Percentiles rank a stretch among this genome's conserved stretches.
These are phyloP conservation scores for Spongilla lacustris DNA, from an alignment of 37 sponge, comb jelly and placozoan genomes.

Conservation along the genomic window DNA sequence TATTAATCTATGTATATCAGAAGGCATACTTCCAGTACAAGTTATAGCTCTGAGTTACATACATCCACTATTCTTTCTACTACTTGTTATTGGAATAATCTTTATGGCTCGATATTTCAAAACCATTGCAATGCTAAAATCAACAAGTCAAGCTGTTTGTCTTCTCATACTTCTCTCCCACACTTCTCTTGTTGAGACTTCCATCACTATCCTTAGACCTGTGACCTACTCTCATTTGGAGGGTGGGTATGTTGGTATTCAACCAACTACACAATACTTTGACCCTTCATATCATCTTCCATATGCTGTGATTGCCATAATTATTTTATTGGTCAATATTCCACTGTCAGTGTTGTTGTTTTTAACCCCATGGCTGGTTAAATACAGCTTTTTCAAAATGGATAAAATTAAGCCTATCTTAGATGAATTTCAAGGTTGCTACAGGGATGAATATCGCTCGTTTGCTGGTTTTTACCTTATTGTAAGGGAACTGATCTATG, in stretches of 20 bases:
- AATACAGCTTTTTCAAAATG: neutral
- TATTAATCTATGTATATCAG: neutral
- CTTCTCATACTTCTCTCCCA: conserved; percentile 20
- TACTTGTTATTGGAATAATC: neutral
- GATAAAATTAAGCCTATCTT: conserved; percentile 37
- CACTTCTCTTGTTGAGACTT: conserved; percentile 2
- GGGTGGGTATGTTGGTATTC: neutral
- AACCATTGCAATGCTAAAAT: neutral
- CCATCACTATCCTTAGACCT: conserved; percentile 7
- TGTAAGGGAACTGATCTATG: conserved; percentile 2
- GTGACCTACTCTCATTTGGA: neutral
- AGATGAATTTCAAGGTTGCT: conserved; percentile 64
- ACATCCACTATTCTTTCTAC: conserved; percentile 11
- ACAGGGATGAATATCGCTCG: conserved; percentile 31
- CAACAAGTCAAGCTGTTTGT: conserved; percentile 37
- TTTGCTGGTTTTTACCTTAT: conserved; percentile 59
- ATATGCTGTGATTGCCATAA: conserved; percentile 46
- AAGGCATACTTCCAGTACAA: neutral
- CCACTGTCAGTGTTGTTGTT: conserved; percentile 15
- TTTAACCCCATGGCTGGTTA: conserved; percentile 32
- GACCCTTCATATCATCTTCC: conserved; percentile 20
- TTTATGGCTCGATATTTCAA: neutral
- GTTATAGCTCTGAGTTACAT: neutral
- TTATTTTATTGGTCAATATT: conserved; percentile 8
- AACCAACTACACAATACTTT: conserved; percentile 16